A percentile compares a stretch with the other conserved stretches of the same genome.
These are phyloP conservation scores for Drosophila emarginata DNA, from an alignment of 2,888 invertebrate species.

Conservation along the genomic window DNA sequence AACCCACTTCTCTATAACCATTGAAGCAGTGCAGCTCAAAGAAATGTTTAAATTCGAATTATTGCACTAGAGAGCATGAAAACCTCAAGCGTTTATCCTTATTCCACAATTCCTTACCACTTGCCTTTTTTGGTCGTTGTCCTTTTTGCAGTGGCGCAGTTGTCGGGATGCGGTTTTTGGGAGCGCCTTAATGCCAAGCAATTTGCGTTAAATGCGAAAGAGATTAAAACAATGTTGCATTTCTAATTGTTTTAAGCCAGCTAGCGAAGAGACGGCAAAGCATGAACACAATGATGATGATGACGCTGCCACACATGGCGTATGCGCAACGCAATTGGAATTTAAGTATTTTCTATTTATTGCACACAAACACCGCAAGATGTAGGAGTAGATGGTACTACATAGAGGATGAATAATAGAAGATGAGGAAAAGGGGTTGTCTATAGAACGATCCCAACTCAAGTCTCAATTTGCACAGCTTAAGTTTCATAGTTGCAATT, in stretches of 20 bases:
- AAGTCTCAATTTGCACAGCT: conserved; percentile 63
- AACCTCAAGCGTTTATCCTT: conserved; percentile 33
- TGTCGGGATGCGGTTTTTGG: conserved; percentile 42
- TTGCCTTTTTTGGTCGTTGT: conserved; percentile 9
- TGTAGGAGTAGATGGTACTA: background rate
- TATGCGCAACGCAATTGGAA: conserved; percentile 66
- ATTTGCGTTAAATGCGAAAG: conserved; percentile 78
- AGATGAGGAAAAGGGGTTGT: background rate
- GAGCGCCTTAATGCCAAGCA: conserved; percentile 74
- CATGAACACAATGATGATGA: conserved; percentile 4
- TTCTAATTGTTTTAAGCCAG: conserved; percentile 76
- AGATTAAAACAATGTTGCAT: conserved; percentile 77
- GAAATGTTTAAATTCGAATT: conserved; percentile 73
- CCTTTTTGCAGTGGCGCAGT: conserved; percentile 3
- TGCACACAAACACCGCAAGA: conserved; percentile 22
- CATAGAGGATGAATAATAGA: too few species aligned
- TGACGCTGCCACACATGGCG: conserved; percentile 56
- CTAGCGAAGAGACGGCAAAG: conserved; percentile 16
- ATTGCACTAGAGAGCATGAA: conserved; percentile 46
- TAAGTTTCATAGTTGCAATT: conserved; percentile 62
- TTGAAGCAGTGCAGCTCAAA: conserved; percentile 44
- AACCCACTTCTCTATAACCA: background rate
- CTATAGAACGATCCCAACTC: conserved; percentile 22
- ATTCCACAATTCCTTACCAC: conserved; percentile 27
- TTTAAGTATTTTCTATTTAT: conserved; percentile 76